Evolutionary conservation across 2,888 invertebrate species (phyloP), one percentile per base, ranked within the genome.

Genomic region (Tortrix viridana): DNA sequence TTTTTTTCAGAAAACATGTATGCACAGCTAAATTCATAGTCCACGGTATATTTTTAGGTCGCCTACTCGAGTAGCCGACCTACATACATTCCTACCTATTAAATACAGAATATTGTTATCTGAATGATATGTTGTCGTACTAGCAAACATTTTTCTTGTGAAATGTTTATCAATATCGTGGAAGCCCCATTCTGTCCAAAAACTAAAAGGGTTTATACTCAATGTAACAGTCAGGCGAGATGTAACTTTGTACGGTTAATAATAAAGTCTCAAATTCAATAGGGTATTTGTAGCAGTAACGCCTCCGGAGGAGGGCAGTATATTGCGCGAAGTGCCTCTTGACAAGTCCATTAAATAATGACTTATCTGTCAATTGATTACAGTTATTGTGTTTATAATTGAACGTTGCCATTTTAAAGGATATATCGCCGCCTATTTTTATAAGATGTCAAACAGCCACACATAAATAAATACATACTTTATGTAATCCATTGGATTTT

Each of bases 141-240:
- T 43, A 48, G 19, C 55, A 53, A 60, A 46, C 22, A 60, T 56
- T 62, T 43, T 56, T 50, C 48, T 44, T 55, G 37, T 37, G 58
- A 59, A 58, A 58, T 26, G 5, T 41, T 43, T 53, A 23, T 23
- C n/a, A 22, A 41, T 32, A 32, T 1, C 4, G 37, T 37, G 14
- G 19, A 50, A 19, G 19, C 48, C 5, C 41, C 41, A 2, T 41
- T n/a, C 5, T 6, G 41, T 41, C 16, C 16, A 16, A 5, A 41
- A 16, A 14, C 41, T 26, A n/a, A 16, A 41, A 5, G 5, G 32
- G 12, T 32, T 9, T 0, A 32, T 9, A 9, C 7, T 32, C 1
- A 0, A 32, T 32, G 9, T 32, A 32, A 32, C 12, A 32, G 12
- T 1, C 9, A 32, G 4, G 12, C 32, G 3, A 32, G 32, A 32